Evolutionary conservation across 2,797 vertebrate genomes (phyloP).

Genomic region (Erethizon dorsatum): DNA sequence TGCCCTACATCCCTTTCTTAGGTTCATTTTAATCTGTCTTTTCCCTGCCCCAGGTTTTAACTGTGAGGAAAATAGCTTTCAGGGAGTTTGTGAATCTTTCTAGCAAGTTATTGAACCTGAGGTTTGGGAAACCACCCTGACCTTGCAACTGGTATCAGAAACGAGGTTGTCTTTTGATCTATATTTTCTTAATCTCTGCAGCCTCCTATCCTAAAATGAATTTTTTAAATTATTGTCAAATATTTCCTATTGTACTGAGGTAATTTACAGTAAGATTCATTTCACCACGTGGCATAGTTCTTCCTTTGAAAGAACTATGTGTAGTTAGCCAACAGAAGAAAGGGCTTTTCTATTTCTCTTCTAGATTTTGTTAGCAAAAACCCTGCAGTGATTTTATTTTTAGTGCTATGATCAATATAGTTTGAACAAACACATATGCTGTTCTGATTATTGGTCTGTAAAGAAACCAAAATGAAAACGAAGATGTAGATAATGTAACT

Average conservation of each 20-base stretch:
- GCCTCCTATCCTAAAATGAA: not conserved
- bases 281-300: not conserved
- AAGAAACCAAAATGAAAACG: constrained; percentile 6
- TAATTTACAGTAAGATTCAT: not conserved
- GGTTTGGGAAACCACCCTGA: not conserved
- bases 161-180: not conserved
- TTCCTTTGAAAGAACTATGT: not conserved
- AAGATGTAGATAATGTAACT: not conserved
- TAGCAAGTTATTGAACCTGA: not conserved
- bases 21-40: not conserved
- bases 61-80: not conserved
- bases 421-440: not conserved
- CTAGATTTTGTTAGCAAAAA: constrained; percentile 13
- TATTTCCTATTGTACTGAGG: not conserved
- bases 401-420: not conserved
- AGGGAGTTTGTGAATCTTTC: not conserved
- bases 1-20: not conserved
- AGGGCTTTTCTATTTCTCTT: constrained; percentile 3
- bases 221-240: not conserved
- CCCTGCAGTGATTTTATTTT: not conserved
- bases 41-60: not conserved
- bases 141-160: not conserved
- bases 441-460: not conserved
- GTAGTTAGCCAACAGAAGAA: not conserved
- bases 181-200: not conserved